Evolutionary conservation across 2,888 invertebrate genomes (phyloP).

Genomic region (Alsophila aescularia): DNA sequence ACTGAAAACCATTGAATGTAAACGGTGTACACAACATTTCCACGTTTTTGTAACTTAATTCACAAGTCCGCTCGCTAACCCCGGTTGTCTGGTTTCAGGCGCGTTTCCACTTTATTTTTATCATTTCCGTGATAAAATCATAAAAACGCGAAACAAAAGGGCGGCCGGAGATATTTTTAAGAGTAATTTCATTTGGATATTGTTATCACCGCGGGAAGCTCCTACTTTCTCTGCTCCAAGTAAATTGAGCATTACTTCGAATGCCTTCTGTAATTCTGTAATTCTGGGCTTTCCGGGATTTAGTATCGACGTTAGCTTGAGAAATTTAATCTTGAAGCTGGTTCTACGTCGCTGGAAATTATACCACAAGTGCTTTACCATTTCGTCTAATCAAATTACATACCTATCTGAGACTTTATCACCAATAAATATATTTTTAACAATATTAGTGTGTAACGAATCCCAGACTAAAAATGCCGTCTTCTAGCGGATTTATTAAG

Average conservation of each 20-base stretch:
- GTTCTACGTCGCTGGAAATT: constrained; percentile 53
- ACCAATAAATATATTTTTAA: no score
- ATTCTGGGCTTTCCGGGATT: constrained; percentile 73
- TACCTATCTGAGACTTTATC: no score
- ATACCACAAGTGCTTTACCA: constrained; percentile 6
- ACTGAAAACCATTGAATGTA: no score
- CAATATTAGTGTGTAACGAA: no score
- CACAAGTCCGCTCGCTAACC: constrained; percentile 9
- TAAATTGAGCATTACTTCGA: constrained; percentile 76
- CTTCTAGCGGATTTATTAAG: no score
- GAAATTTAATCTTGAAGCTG: constrained; percentile 70
- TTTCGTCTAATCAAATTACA: background rate
- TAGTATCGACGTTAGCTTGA: constrained; percentile 66
- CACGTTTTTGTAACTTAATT: constrained; percentile 2
- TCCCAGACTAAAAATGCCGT: no score
- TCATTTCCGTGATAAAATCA: constrained; percentile 32
- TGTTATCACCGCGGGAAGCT: constrained; percentile 59
- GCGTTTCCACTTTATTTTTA: constrained; percentile 26
- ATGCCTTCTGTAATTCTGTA: constrained; percentile 71
- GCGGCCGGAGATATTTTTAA: constrained; percentile 47
- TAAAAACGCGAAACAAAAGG: constrained; percentile 39
- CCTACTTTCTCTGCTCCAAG: constrained; percentile 52
- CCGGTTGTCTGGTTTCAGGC: constrained; percentile 18
- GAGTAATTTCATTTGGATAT: constrained; percentile 61
- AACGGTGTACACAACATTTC: background rate